phyloP scores from a whole-genome alignment of 2,797 vertebrate species.

The Simalia tracyae region DNA sequence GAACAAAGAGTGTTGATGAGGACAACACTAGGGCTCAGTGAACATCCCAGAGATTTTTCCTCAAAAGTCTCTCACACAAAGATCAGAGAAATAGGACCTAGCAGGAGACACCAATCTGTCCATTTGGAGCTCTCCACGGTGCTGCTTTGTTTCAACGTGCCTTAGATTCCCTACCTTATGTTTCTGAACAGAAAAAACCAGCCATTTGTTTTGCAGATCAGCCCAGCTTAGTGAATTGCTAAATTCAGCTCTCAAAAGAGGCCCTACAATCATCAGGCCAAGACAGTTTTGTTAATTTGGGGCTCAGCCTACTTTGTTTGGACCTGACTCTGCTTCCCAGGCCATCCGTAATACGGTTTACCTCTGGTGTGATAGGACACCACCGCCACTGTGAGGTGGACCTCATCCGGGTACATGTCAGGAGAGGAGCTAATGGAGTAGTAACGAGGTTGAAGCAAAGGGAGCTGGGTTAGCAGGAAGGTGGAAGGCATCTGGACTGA shows the following conservation, averaged over 20 bases:
- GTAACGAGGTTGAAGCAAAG: slow-evolving; percentile 93
- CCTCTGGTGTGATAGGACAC: slow-evolving; percentile 92
- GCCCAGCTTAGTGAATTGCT: neutral
- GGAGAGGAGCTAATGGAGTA: slow-evolving; percentile 99
- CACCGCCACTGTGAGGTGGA: slow-evolving; percentile 95
- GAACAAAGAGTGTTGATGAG: neutral
- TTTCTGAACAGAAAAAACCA: neutral
- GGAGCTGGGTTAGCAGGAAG: slow-evolving; percentile 93
- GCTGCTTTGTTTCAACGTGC: neutral
- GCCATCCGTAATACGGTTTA: slow-evolving; percentile 48
- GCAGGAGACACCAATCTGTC: neutral
- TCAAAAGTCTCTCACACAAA: neutral
- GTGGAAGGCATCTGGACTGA: slow-evolving; percentile 94
- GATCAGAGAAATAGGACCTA: neutral
- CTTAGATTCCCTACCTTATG: neutral
- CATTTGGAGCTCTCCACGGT: neutral
- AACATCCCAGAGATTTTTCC: neutral
- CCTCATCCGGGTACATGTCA: slow-evolving; percentile 87
- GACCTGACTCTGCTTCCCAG: neutral
- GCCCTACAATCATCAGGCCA: neutral
- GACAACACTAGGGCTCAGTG: neutral
- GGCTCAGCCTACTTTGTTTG: neutral
- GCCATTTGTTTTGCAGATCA: neutral
- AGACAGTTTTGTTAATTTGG: neutral
- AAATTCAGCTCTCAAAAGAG: neutral